These are phyloP conservation scores for Aldabrachelys gigantea DNA, from an alignment of 2,113 vertebrate species.

Conservation along the genomic window DNA sequence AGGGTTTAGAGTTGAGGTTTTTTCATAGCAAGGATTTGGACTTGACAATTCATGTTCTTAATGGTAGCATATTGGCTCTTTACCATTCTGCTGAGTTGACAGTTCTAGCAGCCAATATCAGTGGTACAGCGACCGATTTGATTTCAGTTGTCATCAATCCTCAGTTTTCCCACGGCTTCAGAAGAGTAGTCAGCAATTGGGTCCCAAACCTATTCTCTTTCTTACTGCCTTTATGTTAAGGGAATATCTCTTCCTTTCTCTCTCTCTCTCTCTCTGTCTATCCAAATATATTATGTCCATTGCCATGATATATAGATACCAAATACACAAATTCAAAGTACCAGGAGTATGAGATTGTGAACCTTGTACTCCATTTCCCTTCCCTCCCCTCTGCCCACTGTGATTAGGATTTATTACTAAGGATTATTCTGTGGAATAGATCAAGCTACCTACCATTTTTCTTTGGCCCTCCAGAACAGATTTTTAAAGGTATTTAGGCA, in stretches of 20 bases:
- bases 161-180: neutral
- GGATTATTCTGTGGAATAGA: neutral
- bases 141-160: neutral
- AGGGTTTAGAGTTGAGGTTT: neutral
- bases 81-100: fast-evolving
- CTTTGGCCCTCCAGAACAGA: neutral
- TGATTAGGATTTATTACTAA: neutral
- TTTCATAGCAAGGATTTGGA: neutral
- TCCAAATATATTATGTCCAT: neutral
- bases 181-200: neutral
- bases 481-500: neutral
- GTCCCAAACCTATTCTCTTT: neutral
- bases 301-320: neutral
- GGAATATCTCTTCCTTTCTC: neutral
- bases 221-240: neutral
- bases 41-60: neutral
- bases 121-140: neutral
- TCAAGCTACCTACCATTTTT: neutral
- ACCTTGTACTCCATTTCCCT: fast-evolving
- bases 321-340: neutral
- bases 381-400: neutral
- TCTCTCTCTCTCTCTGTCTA: neutral
- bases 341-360: neutral
- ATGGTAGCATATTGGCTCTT: neutral
- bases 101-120: neutral